Evolutionary conservation across 2,888 invertebrate genomes (phyloP), one percentile per base, ranked within the genome.

Genomic region (Phengaris alcon): DNA sequence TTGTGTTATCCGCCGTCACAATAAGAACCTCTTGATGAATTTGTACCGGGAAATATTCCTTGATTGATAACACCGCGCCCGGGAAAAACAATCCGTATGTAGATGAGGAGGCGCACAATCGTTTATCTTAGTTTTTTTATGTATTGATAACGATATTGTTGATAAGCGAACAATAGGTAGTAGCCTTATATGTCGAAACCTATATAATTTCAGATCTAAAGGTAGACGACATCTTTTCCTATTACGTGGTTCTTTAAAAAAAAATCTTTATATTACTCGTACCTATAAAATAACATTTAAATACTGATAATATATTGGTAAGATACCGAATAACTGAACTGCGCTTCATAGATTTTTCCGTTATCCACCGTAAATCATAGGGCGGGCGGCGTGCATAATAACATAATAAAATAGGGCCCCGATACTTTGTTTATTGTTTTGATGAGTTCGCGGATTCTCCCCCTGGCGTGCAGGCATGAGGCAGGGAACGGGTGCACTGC

Each of bases 351-450:
- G 83, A 82, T 82, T 81, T 77, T 81, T 82, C 81, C 86, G 84
- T 84, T 88, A 88, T 90, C 90, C 90, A 87, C 87, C 90, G 90
- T 92, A 93, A 93, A 92, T 92, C 92, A 93, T 92, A 90, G 88
- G 88, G 88, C 85, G 84, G 85, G 88, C 85, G 84, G 85, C 85
- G 86, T 91, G 93, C 91, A 93, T 93, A 92, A 92, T 92, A 91
- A 90, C 86, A 91, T 90, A 90, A 92, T 90, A 90, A 90, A 91
- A 92, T 90, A 85, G 91, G 90, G 86, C 84, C 83, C 85, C 87
- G 92, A 93, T 93, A 93, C 92, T 93, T 93, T 94, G 94, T 94
- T 94, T 94, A 94, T 93, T 94, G 93, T 94, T 94, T 93, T 94
- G 94, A 94, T 94, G 93, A 94, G 87, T 92, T 87, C 84, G 92